phyloP scores from a whole-genome alignment of 2,113 vertebrate genomes.

The Trinectes maculatus region DNA sequence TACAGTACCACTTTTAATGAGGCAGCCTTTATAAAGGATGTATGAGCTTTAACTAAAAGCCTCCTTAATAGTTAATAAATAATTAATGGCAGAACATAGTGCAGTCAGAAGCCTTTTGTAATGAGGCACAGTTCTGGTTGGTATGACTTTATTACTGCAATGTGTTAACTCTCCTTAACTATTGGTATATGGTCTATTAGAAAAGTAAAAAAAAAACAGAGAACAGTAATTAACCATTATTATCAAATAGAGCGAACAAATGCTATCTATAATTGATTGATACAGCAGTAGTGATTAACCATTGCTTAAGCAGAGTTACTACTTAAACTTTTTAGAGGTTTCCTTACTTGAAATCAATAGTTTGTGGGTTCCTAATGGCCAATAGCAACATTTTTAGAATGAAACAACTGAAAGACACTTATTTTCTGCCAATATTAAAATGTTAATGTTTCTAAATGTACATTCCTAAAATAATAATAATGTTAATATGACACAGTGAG shows the following conservation, averaged over 20 bases:
- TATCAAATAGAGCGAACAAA: too few species aligned
- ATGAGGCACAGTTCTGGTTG: not conserved
- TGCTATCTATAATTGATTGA: too few species aligned
- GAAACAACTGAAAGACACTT: not conserved
- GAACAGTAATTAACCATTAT: too few species aligned
- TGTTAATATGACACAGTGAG: not conserved
- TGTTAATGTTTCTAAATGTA: constrained; percentile 1
- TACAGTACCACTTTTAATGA: not conserved
- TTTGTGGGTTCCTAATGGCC: constrained; percentile 8
- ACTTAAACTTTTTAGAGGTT: too few species aligned
- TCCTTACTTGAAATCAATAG: not conserved
- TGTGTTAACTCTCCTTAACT: not conserved
- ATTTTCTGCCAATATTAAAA: constrained; percentile 4
- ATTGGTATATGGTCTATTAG: not conserved
- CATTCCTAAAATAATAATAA: not conserved
- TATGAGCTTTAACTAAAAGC: not conserved
- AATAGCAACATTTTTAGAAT: constrained; percentile 5
- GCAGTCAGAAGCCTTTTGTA: too few species aligned
- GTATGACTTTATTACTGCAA: not conserved
- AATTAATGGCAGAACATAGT: too few species aligned
- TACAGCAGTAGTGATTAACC: too few species aligned
- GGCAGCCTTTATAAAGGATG: not conserved
- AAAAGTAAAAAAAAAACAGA: too few species aligned
- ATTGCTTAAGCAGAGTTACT: too few species aligned
- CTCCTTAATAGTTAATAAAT: not conserved